These are phyloP conservation scores for Penaeus chinensis DNA, from an alignment of 1,140 invertebrate genomes.

Conservation along the genomic window DNA sequence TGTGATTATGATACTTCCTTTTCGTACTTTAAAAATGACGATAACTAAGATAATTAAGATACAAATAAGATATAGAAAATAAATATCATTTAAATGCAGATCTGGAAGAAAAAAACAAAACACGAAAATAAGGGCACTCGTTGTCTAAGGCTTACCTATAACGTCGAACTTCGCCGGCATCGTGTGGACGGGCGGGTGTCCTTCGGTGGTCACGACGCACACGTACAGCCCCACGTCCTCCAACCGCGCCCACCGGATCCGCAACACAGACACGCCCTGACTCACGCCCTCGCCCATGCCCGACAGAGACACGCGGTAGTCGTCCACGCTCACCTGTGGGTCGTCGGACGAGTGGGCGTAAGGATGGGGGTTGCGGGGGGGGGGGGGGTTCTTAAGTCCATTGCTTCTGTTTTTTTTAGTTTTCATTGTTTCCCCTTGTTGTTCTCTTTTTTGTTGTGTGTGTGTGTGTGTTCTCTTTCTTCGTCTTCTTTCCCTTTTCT, in stretches of 20 bases:
- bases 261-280: slow-evolving; percentile 66
- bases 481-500: neutral
- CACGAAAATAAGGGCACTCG: too few species aligned
- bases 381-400: neutral
- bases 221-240: slow-evolving; percentile 77
- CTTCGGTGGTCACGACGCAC: slow-evolving; percentile 78
- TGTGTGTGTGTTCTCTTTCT: slow-evolving; percentile 7
- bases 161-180: slow-evolving; percentile 74
- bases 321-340: slow-evolving; percentile 47
- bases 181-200: slow-evolving; percentile 74
- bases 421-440: too few species aligned
- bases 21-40: too few species aligned
- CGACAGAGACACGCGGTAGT: slow-evolving; percentile 44
- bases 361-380: neutral
- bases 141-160: slow-evolving; percentile 71
- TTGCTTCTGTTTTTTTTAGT: neutral
- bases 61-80: too few species aligned
- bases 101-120: too few species aligned
- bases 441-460: neutral
- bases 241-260: slow-evolving; percentile 73
- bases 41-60: too few species aligned
- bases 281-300: slow-evolving; percentile 51
- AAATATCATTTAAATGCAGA: too few species aligned
- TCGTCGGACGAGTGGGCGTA: neutral
- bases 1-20: too few species aligned